Base-by-base conservation (phyloP, 2,888 invertebrate genomes). In the Endotricha flammealis region DNA sequence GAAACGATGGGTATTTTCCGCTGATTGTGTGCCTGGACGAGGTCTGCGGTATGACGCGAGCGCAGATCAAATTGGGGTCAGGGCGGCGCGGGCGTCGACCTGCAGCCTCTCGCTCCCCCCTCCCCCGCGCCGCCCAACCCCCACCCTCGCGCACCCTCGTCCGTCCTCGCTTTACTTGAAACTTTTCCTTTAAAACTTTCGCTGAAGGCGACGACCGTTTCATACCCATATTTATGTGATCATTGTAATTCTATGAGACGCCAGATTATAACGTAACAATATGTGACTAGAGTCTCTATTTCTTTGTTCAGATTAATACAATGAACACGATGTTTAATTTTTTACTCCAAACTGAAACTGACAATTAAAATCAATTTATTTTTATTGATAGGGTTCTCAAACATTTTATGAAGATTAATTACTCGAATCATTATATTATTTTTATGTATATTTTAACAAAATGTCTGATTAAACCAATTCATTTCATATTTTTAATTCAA, bases 61-160 rank as follows among this genome's bases (percentile, higher is more conserved):
- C 75, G 74, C 75, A 64, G 60, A 58, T 61, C 72, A 64, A 63
- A 85, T 83, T 83, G 82, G 68, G 85, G 86, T 86, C 82, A 85
- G 81, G 82, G 85, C 83, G 79, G 72, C 83, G 83, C 81, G 83
- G 85, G 49, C 83, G 79, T 74, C 85, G 85, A 87, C 80, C 85
- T 62, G 73, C 69, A 65, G 75, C 73, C 75, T 69, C 75, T 61
- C 64, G 58, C 58, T 42, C 51, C 50, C 54, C 55, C 52, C 52
- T 47, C 51, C 40, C 42, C 27, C 39, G 11, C 34, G 29, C 29
- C 48, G 41, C 38, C 39, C 44, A 43, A 49, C 50, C 50, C 47
- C 47, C 55, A 50, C 50, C 53, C 44, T 54, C 49, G 46, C 55
- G 51, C 45, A 60, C 57, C 45, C 41, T 42, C 46, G 45, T 37